phyloP scores from a whole-genome alignment of 1,140 invertebrate species.

The Dendrolimus kikuchii region DNA sequence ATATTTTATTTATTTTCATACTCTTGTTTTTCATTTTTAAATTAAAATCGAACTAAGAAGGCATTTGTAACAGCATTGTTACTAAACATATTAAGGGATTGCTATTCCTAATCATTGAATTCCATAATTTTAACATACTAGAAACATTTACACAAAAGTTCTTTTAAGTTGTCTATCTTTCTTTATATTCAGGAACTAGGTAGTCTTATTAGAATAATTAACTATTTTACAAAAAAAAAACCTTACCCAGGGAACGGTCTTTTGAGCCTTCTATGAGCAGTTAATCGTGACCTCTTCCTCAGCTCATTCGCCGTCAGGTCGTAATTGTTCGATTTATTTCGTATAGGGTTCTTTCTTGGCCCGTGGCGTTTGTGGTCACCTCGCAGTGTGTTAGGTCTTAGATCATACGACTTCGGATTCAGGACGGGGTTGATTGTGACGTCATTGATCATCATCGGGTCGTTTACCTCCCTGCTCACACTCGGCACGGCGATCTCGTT shows the following conservation, averaged over 20 bases:
- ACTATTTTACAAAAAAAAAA: too few species aligned
- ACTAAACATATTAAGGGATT: too few species aligned
- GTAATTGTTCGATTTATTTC: constrained; percentile 26
- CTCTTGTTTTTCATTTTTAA: too few species aligned
- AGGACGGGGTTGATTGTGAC: constrained; percentile 44
- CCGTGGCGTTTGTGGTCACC: constrained; percentile 17
- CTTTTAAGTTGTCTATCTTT: too few species aligned
- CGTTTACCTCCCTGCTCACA: constrained; percentile 47
- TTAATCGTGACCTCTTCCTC: constrained; percentile 38
- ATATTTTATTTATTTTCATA: too few species aligned
- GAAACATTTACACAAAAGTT: too few species aligned
- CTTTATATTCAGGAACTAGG: too few species aligned
- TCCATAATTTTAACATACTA: too few species aligned
- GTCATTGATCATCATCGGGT: constrained; percentile 43
- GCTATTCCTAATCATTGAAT: too few species aligned
- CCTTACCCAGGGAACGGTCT: constrained; percentile 59
- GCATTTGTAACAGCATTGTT: too few species aligned
- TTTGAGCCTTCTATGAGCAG: constrained; percentile 33
- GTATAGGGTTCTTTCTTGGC: constrained; percentile 16
- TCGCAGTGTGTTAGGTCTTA: constrained; percentile 32
- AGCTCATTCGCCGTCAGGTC: constrained; percentile 36
- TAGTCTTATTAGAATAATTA: too few species aligned
- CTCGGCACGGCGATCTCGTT: constrained; percentile 67
- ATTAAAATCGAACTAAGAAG: too few species aligned
- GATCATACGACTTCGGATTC: constrained; percentile 52